Percentiles rank a stretch among this genome's conserved stretches.
Conservation (phyloP, 2,797 vertebrate genomes). For the Lates japonicus region DNA sequence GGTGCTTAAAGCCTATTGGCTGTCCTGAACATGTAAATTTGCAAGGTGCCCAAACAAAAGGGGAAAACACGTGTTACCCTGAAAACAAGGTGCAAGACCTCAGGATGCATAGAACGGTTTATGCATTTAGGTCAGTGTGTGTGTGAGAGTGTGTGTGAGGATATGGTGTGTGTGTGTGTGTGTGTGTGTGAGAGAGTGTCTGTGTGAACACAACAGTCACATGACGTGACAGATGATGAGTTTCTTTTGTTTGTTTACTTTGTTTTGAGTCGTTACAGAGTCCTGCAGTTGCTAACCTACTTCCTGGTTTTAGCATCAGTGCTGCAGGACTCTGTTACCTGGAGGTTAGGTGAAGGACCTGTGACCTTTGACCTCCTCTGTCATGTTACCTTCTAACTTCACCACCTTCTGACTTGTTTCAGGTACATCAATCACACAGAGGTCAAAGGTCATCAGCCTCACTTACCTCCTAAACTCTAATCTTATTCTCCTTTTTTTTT, state of each 20-base stretch:
- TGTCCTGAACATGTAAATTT: slow-evolving; percentile 58
- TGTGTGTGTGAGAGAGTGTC: neutral
- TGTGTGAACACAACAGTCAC: slow-evolving; percentile 31
- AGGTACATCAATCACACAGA: neutral
- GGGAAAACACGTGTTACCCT: slow-evolving; percentile 44
- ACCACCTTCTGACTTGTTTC: neutral
- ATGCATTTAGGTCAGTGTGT: slow-evolving; percentile 48
- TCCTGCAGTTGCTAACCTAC: no score
- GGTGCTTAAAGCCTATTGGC: slow-evolving; percentile 69
- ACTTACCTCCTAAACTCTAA: neutral
- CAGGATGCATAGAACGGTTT: slow-evolving; percentile 33
- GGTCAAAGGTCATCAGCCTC: slow-evolving; percentile 43
- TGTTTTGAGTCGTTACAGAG: slow-evolving; percentile 19
- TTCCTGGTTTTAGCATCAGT: no score
- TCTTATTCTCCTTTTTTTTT: neutral
- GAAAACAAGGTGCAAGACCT: slow-evolving; percentile 68
- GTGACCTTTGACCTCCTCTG: slow-evolving; percentile 48
- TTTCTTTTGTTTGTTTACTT: slow-evolving; percentile 2
- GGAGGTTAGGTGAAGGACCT: slow-evolving; percentile 10
- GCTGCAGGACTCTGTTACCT: neutral
- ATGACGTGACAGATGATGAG: slow-evolving; percentile 22
- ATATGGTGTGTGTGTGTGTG: slow-evolving; percentile 4
- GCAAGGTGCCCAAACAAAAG: slow-evolving; percentile 62
- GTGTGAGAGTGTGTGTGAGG: slow-evolving; percentile 18
- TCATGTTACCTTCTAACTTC: neutral